Base-by-base conservation (phyloP, 2,797 vertebrate genomes). In the Tarsius wallacei region DNA sequence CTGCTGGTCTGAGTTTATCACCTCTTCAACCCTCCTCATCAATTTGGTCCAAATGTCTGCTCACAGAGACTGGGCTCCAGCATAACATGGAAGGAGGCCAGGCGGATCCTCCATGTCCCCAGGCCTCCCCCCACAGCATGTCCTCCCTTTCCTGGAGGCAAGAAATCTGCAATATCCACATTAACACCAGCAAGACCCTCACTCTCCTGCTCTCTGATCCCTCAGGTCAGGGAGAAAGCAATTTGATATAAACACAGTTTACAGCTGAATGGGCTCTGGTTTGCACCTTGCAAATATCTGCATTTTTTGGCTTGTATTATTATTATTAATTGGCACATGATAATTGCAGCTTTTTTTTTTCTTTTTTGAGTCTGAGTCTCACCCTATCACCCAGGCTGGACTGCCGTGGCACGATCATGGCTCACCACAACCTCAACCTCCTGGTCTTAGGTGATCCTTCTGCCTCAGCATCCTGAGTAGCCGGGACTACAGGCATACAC, bases 191-290 rank as follows among this genome's bases (percentile, higher is more conserved):
- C 17, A 84, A 83, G n/a, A 57, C 15, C 33, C 47, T 90, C 51
- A n/a, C 36, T 63, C 74, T 66, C 64, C 17, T 70, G 47, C 59
- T 47, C n/a, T 61, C 7, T 6, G 26, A 47, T 15, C 26, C 64
- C 47, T 84, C 63, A 71, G 57, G 63, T 73, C 93, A 68, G 26
- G 19, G 51, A 93, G 87, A 93, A 85, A 28, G 49, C 63, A 74
- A 11, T 53, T 11, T 26, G 8, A 82, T 26, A 36, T 22, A 42
- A 71, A 83, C 11, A 73, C 0, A 2, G 59, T 91, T 81, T 59
- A 63, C 11, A 81, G 70, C 26, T 28, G 57, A 87, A 63, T 63
- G 49, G 76, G 21, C 77, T 93, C 80, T 47, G 13, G 26, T 55
- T 83, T 76, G 49, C 51, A 63, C 84, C 73, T 61, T 9, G 3